A percentile compares a stretch with the other conserved stretches of the same genome.
phyloP scores from a whole-genome alignment of 2,797 vertebrate species.

The Anguilla obscura region DNA sequence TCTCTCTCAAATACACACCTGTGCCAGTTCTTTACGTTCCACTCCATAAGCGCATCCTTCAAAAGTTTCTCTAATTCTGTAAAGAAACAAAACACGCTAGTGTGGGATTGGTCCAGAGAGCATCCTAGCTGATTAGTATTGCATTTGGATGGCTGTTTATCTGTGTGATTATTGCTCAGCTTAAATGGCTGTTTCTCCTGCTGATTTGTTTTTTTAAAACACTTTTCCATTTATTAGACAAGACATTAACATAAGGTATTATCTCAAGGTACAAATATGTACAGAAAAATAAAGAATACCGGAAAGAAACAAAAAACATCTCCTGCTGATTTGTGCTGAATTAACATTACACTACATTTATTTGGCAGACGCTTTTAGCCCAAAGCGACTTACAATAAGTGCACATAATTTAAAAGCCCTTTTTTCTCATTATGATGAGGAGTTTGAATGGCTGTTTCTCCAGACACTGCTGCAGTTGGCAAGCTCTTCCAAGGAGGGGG shows the following conservation, averaged over 20 bases:
- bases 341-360: no score
- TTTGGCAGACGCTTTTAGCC: not conserved
- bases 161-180: not conserved
- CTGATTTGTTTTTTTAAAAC: not conserved
- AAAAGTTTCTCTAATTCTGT: not conserved
- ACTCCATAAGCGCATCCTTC: not conserved
- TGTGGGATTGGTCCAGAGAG: no score
- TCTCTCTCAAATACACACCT: not conserved
- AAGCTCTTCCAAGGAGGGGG: slow-evolving; percentile 70
- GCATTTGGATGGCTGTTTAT: no score
- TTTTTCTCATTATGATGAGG: not conserved
- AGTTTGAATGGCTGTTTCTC: slow-evolving; percentile 24
- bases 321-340: no score
- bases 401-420: not conserved
- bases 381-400: not conserved
- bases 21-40: not conserved
- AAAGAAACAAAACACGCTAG: no score
- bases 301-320: no score
- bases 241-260: no score
- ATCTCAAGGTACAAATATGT: no score
- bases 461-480: slow-evolving; percentile 84
- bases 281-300: no score
- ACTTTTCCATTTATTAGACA: no score
- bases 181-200: not conserved
- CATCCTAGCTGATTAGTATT: no score